phyloP scores from a whole-genome alignment of 2,797 vertebrate genomes.

The Anguilla anguilla region DNA sequence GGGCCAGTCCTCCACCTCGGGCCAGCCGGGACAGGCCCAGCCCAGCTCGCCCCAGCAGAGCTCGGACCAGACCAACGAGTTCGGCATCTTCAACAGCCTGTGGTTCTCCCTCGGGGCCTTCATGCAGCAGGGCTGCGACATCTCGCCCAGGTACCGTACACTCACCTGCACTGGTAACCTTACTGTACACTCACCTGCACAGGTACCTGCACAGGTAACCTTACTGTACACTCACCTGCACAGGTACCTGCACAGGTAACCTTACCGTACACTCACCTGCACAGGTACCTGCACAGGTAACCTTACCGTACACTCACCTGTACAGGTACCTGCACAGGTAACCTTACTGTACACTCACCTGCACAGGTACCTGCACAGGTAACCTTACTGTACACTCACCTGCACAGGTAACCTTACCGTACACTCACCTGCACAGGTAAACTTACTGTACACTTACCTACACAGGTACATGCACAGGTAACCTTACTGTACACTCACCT shows the following conservation, averaged over 20 bases:
- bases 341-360: background rate
- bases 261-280: too few species aligned
- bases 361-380: background rate
- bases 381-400: too few species aligned
- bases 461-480: background rate
- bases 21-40: constrained; percentile 68
- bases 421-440: too few species aligned
- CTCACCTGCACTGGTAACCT: background rate
- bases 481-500: background rate
- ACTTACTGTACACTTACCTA: too few species aligned
- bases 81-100: constrained; percentile 98
- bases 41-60: constrained; percentile 79
- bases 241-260: background rate
- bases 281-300: background rate
- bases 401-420: background rate
- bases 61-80: constrained; percentile 93
- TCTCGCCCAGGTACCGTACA: constrained; percentile 88
- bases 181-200: background rate
- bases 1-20: constrained; percentile 61
- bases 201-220: background rate
- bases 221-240: too few species aligned
- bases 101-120: constrained; percentile 99
- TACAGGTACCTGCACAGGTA: background rate
- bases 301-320: too few species aligned
- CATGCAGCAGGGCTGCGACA: constrained; percentile 99